Evolutionary conservation across 2,113 vertebrate genomes (phyloP), one percentile per base, ranked within the genome.

Genomic region (Macrotis lagotis): DNA sequence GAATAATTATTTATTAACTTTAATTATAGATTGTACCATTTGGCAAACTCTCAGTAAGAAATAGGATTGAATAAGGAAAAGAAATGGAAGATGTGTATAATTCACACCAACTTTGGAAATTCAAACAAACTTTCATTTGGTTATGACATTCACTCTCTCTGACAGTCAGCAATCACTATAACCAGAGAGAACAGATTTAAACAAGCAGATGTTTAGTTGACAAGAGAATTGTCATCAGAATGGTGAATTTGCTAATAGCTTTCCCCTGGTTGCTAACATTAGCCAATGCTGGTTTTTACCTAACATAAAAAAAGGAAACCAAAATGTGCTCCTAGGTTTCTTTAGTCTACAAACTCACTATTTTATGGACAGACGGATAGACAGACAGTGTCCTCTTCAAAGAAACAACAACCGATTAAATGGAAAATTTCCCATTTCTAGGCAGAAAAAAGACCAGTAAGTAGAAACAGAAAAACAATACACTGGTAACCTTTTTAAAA

Each of bases 401-500:
- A 98, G 97, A 98, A 98, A 98, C 97, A 96, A 97, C 98, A 97
- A 92, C 94, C 96, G 96, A 96, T 93, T 0, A 91, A 98, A 97
- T 98, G 98, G 98, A 97, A 98, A 98, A 98, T 97, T 97, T 98
- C 98, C 98, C 97, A 96, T 96, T 96, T 14, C n/a, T 83, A 8
- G n/a, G n/a, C 44, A n/a, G n/a, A 83, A n/a, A 44, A 83, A n/a
- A 83, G 66, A 19, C n/a, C 66, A 83, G 37, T 95, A 95, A 96
- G 97, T 95, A 98, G 89, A 95, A 49, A n/a, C 50, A 90, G 47
- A 93, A 96, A 74, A 49, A 92, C 97, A 96, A 89, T 91, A 90
- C 95, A 96, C 97, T 83, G n/a, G n/a, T 22, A 44, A 83, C 1
- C 0, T 83, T 83, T 74, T 44, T 44, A 44, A 44, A 66, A 8